Base-by-base conservation (phyloP, 2,797 vertebrate species). In the Limnodromus scolopaceus region DNA sequence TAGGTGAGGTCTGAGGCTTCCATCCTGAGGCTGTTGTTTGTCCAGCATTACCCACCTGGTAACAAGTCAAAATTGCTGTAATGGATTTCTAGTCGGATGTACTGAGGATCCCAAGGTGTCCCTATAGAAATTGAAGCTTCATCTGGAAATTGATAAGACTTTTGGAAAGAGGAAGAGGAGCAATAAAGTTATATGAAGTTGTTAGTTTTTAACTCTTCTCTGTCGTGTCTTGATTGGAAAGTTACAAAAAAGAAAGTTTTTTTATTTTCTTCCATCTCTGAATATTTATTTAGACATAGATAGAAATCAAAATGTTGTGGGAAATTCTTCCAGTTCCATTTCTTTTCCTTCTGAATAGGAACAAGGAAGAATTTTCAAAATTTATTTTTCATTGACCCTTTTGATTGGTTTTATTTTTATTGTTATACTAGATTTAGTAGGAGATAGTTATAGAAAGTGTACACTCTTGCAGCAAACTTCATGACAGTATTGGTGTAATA, bases 1-100 rank as follows among this genome's bases (percentile, higher is more conserved):
- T 58, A 36, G 39, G 19, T 58, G 22, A 75, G 19, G 30, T n/a
- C 39, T 51, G 49, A 84, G 54, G 13, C 38, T 38, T 68, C 61
- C 25, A 27, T 27, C 32, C n/a, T 53, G 43, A 58, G 9, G 22
- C 8, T 41, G 8, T 64, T 70, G 30, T 7, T 7, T 39, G 46
- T 39, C 9, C 19, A 30, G 23, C 16, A 16, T 48, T 11, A 61
- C 96, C 87, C 43, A 98, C 98, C 97, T 75, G 83, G 34, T 41
- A 94, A 87, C 39, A 89, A 91, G 82, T 97, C 68, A 70, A 98
- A 97, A 81, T 97, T 98, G 93, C 97, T 98, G 89, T 97, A 98
- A 46, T 98, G 98, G 84, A 98, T 63, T 96, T 98, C 98, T 51
- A 98, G 65, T 24, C 75, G 64, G 63, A 98, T 16, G 45, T 97